A percentile compares a stretch with the other conserved stretches of the same genome.
Conservation (phyloP, 2,797 vertebrate genomes). For the Balearica regulorum region DNA sequence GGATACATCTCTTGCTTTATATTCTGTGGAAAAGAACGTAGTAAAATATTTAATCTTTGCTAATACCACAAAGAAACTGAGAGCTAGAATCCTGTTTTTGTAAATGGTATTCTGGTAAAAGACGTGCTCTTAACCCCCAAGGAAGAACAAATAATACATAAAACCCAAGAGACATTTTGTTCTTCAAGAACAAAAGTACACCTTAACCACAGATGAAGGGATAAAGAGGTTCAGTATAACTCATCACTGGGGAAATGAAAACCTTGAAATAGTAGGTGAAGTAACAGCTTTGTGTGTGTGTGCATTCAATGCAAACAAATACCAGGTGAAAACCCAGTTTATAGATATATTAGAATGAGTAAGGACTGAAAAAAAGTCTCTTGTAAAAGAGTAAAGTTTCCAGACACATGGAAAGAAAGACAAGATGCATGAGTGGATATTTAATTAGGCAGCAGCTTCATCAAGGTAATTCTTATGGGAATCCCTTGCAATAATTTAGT, state of each 20-base stretch:
- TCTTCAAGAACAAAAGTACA: not conserved
- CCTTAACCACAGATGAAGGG: not conserved
- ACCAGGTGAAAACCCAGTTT: not conserved
- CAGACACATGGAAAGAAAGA: not conserved
- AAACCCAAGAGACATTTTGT: not conserved
- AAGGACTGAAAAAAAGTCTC: not conserved
- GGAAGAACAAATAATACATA: not conserved
- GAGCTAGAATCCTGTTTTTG: not conserved
- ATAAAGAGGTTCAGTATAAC: not conserved
- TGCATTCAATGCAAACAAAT: not conserved
- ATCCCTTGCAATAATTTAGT: not conserved
- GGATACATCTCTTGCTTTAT: not conserved
- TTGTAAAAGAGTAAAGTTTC: not conserved
- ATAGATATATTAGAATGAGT: not conserved
- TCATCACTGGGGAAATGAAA: not conserved
- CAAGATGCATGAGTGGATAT: not conserved
- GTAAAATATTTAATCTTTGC: not conserved
- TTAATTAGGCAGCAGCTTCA: not conserved
- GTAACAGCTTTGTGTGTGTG: not conserved
- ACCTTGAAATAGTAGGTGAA: not conserved
- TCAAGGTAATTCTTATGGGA: not conserved
- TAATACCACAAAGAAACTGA: not conserved
- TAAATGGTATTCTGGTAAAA: not conserved
- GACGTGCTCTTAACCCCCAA: not conserved
- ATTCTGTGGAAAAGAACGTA: not conserved